phyloP scores from a whole-genome alignment of 2,797 vertebrate species.

The Sorex maritimensis region DNA sequence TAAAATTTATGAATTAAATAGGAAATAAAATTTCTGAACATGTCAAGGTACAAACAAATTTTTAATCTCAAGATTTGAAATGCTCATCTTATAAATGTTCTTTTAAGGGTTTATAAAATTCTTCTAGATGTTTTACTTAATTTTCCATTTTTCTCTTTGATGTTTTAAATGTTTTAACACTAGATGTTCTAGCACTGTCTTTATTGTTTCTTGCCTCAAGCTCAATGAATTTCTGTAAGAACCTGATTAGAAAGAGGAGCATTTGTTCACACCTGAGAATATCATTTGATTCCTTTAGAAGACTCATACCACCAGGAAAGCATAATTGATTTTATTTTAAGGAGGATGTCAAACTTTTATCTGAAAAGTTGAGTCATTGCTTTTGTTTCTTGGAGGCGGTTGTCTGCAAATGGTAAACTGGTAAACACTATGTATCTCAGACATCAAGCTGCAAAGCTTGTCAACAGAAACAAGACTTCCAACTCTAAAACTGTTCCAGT shows the following conservation, averaged over 20 bases:
- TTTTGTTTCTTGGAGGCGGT: conserved; percentile 47
- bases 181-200: not conserved
- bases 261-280: not conserved
- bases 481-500: conserved; percentile 82
- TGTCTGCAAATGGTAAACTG: conserved; percentile 79
- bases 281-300: conserved; percentile 27
- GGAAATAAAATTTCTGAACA: not conserved
- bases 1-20: too few relatives aligned
- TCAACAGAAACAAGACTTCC: conserved; percentile 83
- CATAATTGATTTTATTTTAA: conserved; percentile 68
- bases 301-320: not conserved
- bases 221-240: not conserved
- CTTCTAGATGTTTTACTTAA: not conserved
- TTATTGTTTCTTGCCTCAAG: conserved; percentile 28
- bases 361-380: conserved; percentile 53
- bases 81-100: not conserved
- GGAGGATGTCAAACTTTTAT: conserved; percentile 71
- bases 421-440: conserved; percentile 80
- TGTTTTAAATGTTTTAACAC: not conserved
- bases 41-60: conserved; percentile 22
- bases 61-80: conserved; percentile 31
- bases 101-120: not conserved
- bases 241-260: conserved; percentile 9
- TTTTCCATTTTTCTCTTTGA: not conserved
- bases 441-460: conserved; percentile 83